Evolutionary conservation across 2,888 invertebrate genomes (phyloP).

Genomic region (Salpingus planirostris): DNA sequence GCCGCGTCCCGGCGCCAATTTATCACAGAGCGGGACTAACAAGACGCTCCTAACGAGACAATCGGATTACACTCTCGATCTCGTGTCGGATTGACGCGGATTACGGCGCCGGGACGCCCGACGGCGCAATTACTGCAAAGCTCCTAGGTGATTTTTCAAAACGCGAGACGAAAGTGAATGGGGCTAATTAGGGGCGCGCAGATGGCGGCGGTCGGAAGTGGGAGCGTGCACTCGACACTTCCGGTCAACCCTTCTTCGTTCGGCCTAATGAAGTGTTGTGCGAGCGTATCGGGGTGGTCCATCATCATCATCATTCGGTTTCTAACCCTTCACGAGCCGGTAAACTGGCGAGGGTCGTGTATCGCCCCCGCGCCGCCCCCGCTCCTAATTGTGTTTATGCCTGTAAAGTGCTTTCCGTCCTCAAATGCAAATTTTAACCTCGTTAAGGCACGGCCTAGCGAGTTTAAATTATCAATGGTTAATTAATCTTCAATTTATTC

Average conservation of each 20-base stretch:
- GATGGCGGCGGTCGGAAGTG: constrained; percentile 8
- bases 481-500: constrained; percentile 49
- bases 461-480: constrained; percentile 46
- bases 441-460: constrained; percentile 44
- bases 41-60: constrained; percentile 40
- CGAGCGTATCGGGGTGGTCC: too few species aligned
- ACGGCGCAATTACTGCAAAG: constrained; percentile 36
- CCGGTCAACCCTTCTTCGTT: constrained; percentile 2
- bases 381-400: constrained; percentile 44
- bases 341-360: too few species aligned
- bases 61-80: constrained; percentile 40
- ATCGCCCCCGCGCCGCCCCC: constrained; percentile 30
- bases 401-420: constrained; percentile 46
- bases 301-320: constrained; percentile 8
- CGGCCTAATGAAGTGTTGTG: too few species aligned
- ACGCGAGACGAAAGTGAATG: too few species aligned
- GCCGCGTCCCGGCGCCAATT: constrained; percentile 30
- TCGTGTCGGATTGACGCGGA: constrained; percentile 37
- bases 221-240: neutral
- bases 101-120: constrained; percentile 19
- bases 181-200: too few species aligned
- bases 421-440: constrained; percentile 48
- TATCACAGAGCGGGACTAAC: constrained; percentile 35
- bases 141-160: too few species aligned
- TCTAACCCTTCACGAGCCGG: constrained; percentile 15